phyloP scores from a whole-genome alignment of 2,888 invertebrate genomes.

The Scaptomyza cyrtandrae region DNA sequence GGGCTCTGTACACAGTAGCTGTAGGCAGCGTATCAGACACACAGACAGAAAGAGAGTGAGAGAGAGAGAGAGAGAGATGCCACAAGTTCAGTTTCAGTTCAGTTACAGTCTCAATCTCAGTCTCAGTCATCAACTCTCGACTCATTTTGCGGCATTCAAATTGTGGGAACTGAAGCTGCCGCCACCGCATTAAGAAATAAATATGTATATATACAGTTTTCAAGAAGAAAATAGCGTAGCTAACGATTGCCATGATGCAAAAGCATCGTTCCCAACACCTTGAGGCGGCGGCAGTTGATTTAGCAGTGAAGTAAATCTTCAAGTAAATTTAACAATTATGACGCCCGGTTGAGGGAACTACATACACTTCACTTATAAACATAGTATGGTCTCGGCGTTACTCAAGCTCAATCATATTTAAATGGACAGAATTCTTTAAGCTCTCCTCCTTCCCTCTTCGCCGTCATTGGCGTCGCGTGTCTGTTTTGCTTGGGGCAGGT shows the following conservation, averaged over 20 bases:
- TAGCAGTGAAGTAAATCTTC: conserved; percentile 38
- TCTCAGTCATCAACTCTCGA: conserved; percentile 62
- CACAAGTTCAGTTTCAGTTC: conserved; percentile 20
- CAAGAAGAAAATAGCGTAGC: conserved; percentile 11
- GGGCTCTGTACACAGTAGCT: conserved; percentile 52
- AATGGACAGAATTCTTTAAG: conserved; percentile 42
- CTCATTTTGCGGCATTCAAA: conserved; percentile 55
- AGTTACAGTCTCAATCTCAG: conserved; percentile 52
- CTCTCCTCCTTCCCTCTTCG: not conserved
- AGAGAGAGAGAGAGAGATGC: not conserved
- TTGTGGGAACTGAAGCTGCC: conserved; percentile 55
- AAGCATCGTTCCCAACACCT: conserved; percentile 47
- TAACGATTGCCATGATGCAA: conserved; percentile 32
- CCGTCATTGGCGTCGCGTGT: conserved; percentile 58
- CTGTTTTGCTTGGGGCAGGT: conserved; percentile 73
- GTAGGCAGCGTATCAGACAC: conserved; percentile 27
- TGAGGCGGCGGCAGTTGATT: conserved; percentile 19
- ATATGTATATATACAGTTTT: not conserved
- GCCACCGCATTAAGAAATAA: conserved; percentile 48
- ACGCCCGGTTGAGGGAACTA: conserved; percentile 34
- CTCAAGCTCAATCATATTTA: conserved; percentile 68
- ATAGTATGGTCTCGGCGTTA: conserved; percentile 21
- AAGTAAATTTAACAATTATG: conserved; percentile 76
- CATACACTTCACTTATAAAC: not conserved
- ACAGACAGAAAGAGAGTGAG: not conserved